phyloP scores from a whole-genome alignment of 2,797 vertebrate species.

The Sarcophilus harrisii region DNA sequence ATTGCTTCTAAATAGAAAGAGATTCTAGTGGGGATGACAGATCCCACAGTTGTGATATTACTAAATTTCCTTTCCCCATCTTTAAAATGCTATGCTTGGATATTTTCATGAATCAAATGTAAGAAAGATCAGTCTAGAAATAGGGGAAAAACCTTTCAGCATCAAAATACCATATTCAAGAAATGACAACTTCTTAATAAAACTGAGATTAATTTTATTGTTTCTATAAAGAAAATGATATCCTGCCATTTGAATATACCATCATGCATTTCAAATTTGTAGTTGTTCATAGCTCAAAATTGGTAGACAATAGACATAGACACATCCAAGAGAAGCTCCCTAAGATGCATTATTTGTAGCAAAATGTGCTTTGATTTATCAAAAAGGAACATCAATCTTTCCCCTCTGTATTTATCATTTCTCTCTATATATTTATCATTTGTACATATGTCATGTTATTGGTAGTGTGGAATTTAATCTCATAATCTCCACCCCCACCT shows the following conservation, averaged over 20 bases:
- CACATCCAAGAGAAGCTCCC: conserved; percentile 47
- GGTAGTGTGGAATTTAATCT: conserved; percentile 17
- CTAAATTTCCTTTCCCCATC: conserved; percentile 50
- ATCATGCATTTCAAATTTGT: background rate
- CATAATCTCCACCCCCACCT: background rate
- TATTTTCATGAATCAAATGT: background rate
- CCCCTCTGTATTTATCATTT: conserved; percentile 47
- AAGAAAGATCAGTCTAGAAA: conserved; percentile 35
- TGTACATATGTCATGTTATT: conserved; percentile 13
- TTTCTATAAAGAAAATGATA: conserved; percentile 47
- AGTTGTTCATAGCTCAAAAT: background rate
- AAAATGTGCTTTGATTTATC: conserved; percentile 65
- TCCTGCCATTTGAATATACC: conserved; percentile 22
- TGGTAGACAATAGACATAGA: conserved; percentile 36
- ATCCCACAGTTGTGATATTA: background rate
- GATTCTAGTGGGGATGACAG: conserved; percentile 15
- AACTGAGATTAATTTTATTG: conserved; percentile 61
- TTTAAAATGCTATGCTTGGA: background rate
- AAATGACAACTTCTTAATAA: conserved; percentile 47
- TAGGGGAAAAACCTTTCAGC: conserved; percentile 24
- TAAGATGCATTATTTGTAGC: conserved; percentile 57
- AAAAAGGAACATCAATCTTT: conserved; percentile 59
- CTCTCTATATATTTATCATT: conserved; percentile 35
- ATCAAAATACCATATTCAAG: conserved; percentile 60
- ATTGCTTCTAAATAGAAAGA: background rate